Base-by-base conservation (phyloP, 2,113 vertebrate species). In the Cynoglossus semilaevis region DNA sequence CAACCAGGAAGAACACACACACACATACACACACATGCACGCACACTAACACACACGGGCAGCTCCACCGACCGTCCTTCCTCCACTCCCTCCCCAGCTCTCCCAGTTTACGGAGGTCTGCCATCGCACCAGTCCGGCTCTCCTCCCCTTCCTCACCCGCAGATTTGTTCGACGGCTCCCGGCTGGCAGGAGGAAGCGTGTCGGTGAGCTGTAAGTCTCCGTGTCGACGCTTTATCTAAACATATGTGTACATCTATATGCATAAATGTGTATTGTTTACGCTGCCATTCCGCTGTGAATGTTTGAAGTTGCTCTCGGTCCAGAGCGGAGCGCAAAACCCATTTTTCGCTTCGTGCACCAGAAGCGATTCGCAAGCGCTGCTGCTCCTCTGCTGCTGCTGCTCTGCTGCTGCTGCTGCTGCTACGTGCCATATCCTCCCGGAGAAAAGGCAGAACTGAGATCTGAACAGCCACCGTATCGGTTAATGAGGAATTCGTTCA, bases 1-100 rank as follows among this genome's bases (percentile, higher is more conserved):
- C 68, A 88, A 91, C 80, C 87, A 89, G 88, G 88, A 90, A 90
- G 87, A 83, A 66, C 64, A 15, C 45, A 36, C 67, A 36, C 52
- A 51, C 49, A 78, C 36, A 35, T 63, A 36, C 57, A 76, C 68
- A 48, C 47, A 48, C 50, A 42, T 34, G 9, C 12, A 54, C 18
- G 35, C 46, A 36, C 63, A 42, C 49, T 51, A 42, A 80, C 86
- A 79, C 37, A 38, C 38, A 40, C 54, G 76, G 66, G 44, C 15
- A 54, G 15, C 76, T 83, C 77, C 74, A 67, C 74, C 80, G 80
- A 78, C 51, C 78, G 77, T 86, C 78, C 79, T 79, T 72, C 48
- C 78, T 84, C 73, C 74, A 69, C 81, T 82, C 72, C 22, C 70
- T 80, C 79, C 69, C 74, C 79, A 72, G 79, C 82, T 77, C 74